Conservation (phyloP, 2,888 invertebrate species). For the Anorthoa munda region DNA sequence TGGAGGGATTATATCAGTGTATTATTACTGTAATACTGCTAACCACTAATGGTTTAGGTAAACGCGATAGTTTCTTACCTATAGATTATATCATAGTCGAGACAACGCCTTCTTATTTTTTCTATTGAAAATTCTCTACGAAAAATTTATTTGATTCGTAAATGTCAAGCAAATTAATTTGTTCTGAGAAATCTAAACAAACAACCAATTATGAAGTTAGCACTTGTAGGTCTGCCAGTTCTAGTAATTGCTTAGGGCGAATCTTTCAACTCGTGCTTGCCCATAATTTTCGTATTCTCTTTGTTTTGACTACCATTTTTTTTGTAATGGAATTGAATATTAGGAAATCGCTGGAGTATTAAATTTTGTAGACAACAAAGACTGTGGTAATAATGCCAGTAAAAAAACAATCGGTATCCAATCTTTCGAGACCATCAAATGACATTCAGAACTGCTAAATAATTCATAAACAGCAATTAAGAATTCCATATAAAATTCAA, state of each 20-base stretch:
- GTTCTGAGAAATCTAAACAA: constrained; percentile 2
- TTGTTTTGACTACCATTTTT: neutral
- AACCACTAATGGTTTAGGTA: constrained; percentile 14
- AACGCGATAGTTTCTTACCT: constrained; percentile 1
- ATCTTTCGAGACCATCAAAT: constrained; percentile 30
- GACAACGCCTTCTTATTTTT: neutral
- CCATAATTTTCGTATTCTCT: neutral
- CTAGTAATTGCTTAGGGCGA: constrained; percentile 12
- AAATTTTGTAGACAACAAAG: neutral
- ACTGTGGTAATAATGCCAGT: constrained; percentile 14
- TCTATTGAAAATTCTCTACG: no score
- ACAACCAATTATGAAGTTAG: constrained; percentile 24
- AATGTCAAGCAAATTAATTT: constrained; percentile 23
- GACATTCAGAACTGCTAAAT: constrained; percentile 48
- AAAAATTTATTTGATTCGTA: neutral
- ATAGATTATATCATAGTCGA: neutral
- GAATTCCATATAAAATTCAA: constrained; percentile 51
- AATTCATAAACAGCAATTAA: constrained; percentile 50
- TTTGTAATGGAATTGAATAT: constrained; percentile 10
- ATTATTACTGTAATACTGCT: constrained; percentile 21
- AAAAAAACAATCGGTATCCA: constrained; percentile 29
- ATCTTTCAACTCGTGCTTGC: constrained; percentile 3
- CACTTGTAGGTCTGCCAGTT: constrained; percentile 24
- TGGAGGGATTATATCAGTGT: constrained; percentile 17
- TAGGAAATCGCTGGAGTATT: neutral